These are phyloP conservation scores for Apamea monoglypha DNA, from an alignment of 2,888 invertebrate genomes.

Conservation along the genomic window DNA sequence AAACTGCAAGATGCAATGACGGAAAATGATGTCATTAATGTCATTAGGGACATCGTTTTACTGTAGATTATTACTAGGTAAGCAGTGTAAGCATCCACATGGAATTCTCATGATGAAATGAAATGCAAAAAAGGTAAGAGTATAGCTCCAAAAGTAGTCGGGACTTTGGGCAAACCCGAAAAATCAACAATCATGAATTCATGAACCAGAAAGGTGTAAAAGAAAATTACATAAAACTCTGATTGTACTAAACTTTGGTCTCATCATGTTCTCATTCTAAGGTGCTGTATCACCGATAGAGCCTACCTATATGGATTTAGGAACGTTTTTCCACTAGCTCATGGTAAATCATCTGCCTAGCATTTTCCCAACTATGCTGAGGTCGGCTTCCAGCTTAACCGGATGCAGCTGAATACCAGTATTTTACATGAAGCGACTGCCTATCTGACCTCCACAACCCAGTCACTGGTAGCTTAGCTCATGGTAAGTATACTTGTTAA, in stretches of 20 bases:
- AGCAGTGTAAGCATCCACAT: constrained; percentile 17
- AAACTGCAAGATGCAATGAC: constrained; percentile 72
- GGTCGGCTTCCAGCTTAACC: too few species aligned
- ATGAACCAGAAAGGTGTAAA: not conserved
- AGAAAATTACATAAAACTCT: not conserved
- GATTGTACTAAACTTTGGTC: too few species aligned
- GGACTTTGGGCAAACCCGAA: not conserved
- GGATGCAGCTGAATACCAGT: too few species aligned
- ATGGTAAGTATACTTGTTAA: not conserved
- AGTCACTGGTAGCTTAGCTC: too few species aligned
- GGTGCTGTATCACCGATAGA: not conserved
- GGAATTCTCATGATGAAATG: constrained; percentile 7
- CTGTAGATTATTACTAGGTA: constrained; percentile 35
- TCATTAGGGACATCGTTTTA: constrained; percentile 48
- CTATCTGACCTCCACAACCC: too few species aligned
- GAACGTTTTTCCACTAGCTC: not conserved
- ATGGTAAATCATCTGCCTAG: not conserved
- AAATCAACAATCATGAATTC: not conserved
- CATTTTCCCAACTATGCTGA: too few species aligned
- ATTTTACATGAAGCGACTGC: too few species aligned
- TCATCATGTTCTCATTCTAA: not conserved
- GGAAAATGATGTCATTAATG: constrained; percentile 63
- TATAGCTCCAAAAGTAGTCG: not conserved
- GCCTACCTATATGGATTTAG: not conserved
- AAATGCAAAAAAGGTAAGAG: not conserved